Conservation (phyloP, 2,888 invertebrate genomes). For the Ormyrus rosae region DNA sequence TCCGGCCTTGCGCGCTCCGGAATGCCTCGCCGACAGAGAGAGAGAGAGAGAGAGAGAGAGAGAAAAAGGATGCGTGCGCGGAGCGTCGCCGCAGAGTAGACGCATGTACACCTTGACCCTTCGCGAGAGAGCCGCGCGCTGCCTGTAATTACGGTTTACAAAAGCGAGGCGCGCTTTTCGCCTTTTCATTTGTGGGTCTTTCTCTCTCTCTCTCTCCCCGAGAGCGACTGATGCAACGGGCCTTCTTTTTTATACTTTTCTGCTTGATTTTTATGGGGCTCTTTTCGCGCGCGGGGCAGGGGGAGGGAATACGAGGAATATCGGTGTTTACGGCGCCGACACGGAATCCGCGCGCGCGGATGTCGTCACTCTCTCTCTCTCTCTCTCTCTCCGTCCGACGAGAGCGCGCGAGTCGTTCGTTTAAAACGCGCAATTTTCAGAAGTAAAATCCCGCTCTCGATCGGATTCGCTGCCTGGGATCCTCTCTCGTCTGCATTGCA, state of each 20-base stretch:
- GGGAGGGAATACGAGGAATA: not conserved
- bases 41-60: no score
- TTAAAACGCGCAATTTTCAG: no score
- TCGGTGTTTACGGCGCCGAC: not conserved
- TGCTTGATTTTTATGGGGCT: not conserved
- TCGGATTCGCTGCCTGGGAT: no score
- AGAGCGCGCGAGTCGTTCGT: no score
- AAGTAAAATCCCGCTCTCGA: no score
- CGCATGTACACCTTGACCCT: conserved; percentile 25
- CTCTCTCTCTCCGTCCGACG: no score
- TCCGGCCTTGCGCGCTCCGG: conserved; percentile 20
- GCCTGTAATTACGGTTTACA: not conserved
- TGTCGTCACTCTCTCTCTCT: no score
- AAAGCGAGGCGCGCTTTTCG: conserved; percentile 2
- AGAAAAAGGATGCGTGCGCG: no score
- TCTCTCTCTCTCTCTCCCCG: not conserved
- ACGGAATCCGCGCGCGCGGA: not conserved
- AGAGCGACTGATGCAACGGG: not conserved
- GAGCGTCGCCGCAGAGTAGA: no score
- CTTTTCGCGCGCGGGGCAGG: not conserved
- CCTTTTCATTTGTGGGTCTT: conserved; percentile 1
- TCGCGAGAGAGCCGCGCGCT: not conserved
- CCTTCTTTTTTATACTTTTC: not conserved
- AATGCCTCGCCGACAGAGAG: no score
- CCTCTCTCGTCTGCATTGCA: no score